Evolutionary conservation across 2,888 invertebrate genomes (phyloP).

Genomic region (Nomada fucata): DNA sequence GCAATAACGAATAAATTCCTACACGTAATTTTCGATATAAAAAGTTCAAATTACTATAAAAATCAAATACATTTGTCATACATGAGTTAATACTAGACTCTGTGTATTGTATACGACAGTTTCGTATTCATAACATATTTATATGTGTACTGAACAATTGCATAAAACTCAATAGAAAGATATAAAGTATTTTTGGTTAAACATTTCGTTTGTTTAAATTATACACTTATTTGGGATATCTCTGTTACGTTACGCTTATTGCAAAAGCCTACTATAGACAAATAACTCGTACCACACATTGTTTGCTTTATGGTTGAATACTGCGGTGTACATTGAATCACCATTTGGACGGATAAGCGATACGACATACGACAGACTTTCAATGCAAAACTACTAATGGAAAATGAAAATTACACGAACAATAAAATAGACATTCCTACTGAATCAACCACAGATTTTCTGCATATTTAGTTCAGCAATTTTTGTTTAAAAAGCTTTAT

Average conservation of each 20-base stretch:
- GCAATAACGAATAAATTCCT: constrained; percentile 50
- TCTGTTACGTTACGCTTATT: not conserved
- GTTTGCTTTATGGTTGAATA: not conserved
- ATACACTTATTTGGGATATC: not conserved
- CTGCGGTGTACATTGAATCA: constrained; percentile 23
- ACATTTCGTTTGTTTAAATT: not conserved
- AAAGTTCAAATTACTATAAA: constrained; percentile 21
- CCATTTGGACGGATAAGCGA: constrained; percentile 62
- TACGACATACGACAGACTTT: constrained; percentile 26
- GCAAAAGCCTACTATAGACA: not conserved
- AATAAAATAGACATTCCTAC: not conserved
- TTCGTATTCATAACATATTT: constrained; percentile 5
- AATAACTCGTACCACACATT: not conserved
- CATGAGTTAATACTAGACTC: constrained; percentile 10
- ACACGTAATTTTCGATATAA: constrained; percentile 15
- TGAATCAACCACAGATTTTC: not conserved
- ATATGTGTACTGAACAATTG: not conserved
- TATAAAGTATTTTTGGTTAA: not conserved
- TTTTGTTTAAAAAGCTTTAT: no score
- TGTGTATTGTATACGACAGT: not conserved
- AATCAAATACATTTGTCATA: constrained; percentile 9
- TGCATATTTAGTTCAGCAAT: not conserved
- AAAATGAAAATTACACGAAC: constrained; percentile 21
- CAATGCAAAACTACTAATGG: constrained; percentile 26
- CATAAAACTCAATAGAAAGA: not conserved